Base-by-base conservation (phyloP, 2,113 vertebrate species). In the Semnornis frantzii region DNA sequence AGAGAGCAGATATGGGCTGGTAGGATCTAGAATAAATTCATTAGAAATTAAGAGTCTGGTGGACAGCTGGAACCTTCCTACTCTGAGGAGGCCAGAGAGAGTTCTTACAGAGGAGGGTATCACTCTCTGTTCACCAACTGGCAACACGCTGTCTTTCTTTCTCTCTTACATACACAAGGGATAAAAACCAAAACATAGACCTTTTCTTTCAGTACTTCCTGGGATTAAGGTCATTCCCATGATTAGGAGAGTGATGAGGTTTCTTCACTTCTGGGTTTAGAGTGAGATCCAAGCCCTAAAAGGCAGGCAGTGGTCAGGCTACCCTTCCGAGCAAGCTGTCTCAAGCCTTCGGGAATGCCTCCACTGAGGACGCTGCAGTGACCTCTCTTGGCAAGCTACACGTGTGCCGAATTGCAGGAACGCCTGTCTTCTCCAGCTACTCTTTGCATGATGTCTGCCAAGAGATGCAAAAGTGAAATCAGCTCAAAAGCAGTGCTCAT, bases 21-120 rank as follows among this genome's bases (percentile, higher is more conserved):
- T 83, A 80, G 72, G 15, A 91, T 82, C 74, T 87, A 87, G 28
- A 92, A 79, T 31, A 89, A 92, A 64, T 60, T 82, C 12, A 82
- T 82, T 85, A 92, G 71, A 87, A 91, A 85, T 91, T 59, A 74
- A 82, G 31, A 85, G 37, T 87, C 60, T 70, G 48, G 89, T 28
- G 37, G 62, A 31, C 72, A 94, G 68, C 60, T 96, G 85, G 75
- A 91, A 92, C 73, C 54, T 68, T 89, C 14, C 33, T 64, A 15
- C 11, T 82, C 63, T 87, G 15, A 1, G n/a, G 30, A 86, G 25
- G n/a, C 39, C 81, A 84, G 50, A 74, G 34, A 59, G 60, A 74
- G 23, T 24, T 82, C 42, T 94, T 82, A 91, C 10, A 82, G 85
- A 79, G 76, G 23, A 78, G 9, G 25, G 12, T 78, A 81, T 86